Base-by-base conservation (phyloP, 2,113 vertebrate genomes). In the Bubo scandiacus region DNA sequence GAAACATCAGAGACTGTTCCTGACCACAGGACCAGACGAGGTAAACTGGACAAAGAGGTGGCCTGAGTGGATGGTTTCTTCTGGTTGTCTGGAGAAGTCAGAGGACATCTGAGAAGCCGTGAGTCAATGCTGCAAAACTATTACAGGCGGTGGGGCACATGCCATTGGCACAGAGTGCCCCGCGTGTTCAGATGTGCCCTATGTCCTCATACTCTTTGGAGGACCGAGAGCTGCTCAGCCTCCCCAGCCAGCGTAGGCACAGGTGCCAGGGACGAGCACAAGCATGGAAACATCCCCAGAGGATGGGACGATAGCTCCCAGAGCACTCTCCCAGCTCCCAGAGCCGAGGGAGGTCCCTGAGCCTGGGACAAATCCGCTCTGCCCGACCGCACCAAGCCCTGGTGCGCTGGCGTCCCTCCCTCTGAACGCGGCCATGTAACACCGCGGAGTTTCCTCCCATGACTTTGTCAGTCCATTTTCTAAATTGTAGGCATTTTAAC, bases 351-450 rank as follows among this genome's bases (percentile, higher is more conserved):
- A 27, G 15, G 18, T 32, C 40, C 38, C 8, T 0, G 38, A 32
- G 85, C 71, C 36, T 2, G 15, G 51, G 66, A 6, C 11, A 1
- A 47, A 13, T 5, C 61, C 47, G 25, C 22, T 21, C 4, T 1
- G 14, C 51, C 25, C 54, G 4, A 5, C 23, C 3, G 5, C 19
- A 4, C 14, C 38, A 16, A 6, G 25, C 11, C 36, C 51, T 4
- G 6, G 36, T 11, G 47, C 1, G 4, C 51, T 19, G 25, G 17
- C 55, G 15, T 11, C 40, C 16, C n/a, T 51, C 49, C 29, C 43
- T 52, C 52, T 5, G 6, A 38, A 23, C 3, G 1, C 4, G 0
- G 20, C 7, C 1, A 0, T 10, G 22, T 61, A 21, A 34, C 3
- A 20, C 59, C 11, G 10, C 1, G 0, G 27, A 18, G 15, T 38